phyloP scores from a whole-genome alignment of 2,888 invertebrate genomes.

The Noctua pronuba region DNA sequence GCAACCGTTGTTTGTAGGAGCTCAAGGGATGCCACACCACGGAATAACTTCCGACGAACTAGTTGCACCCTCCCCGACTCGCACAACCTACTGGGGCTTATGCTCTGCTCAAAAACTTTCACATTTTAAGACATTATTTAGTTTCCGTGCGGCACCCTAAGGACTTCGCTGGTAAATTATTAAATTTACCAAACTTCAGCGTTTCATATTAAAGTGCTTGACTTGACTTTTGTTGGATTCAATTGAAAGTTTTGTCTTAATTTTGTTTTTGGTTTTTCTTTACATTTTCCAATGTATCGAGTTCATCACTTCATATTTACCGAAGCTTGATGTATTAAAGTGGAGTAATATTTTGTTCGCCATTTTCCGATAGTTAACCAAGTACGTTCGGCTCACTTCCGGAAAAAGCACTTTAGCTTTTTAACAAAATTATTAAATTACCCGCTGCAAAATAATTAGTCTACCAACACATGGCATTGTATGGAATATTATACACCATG shows the following conservation, averaged over 20 bases:
- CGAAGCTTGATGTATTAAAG: neutral
- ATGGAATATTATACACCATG: neutral
- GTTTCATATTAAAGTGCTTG: constrained; percentile 58
- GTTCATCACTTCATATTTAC: neutral
- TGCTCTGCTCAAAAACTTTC: constrained; percentile 79
- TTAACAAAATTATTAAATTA: constrained; percentile 15
- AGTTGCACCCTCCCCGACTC: constrained; percentile 63
- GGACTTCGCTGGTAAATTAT: constrained; percentile 79
- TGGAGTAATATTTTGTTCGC: constrained; percentile 5
- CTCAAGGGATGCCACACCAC: constrained; percentile 70
- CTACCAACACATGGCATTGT: neutral
- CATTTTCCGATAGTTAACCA: constrained; percentile 17
- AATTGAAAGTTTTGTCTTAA: constrained; percentile 53
- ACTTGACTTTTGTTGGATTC: constrained; percentile 61
- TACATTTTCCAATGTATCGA: neutral
- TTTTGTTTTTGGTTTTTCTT: constrained; percentile 35
- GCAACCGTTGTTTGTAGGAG: constrained; percentile 65
- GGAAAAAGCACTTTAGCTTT: constrained; percentile 13
- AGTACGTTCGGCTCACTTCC: neutral
- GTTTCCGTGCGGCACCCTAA: constrained; percentile 72
- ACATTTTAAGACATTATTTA: constrained; percentile 85
- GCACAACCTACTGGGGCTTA: constrained; percentile 73
- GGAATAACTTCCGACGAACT: constrained; percentile 74
- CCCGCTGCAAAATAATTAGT: constrained; percentile 18
- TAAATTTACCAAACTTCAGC: constrained; percentile 77